Base-by-base conservation (phyloP, 2,888 invertebrate genomes). In the Schrankia costaestrigalis region DNA sequence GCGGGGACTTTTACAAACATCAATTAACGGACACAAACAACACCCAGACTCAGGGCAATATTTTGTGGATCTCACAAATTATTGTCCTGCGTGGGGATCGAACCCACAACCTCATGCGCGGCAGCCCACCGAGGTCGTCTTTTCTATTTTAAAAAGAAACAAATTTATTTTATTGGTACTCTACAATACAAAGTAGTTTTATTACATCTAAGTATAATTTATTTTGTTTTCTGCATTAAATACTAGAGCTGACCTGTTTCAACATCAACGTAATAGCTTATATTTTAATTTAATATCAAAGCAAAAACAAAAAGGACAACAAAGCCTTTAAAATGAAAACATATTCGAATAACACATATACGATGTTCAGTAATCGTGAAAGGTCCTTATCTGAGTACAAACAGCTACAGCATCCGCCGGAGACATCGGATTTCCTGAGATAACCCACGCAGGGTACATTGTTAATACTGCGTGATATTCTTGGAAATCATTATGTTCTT, bases 381-480 rank as follows among this genome's bases (percentile, higher is more conserved):
- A 55, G 46, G 46, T 33, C 45, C 48, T 62, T 65, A 65, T 65
- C 64, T 32, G 44, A 32, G 45, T 32, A 48, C 55, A 56, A 55
- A 61, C 61, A 56, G 48, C 46, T 47, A 50, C 41, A 38, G 57
- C 53, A 55, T 66, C 69, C 67, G 56, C 33, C 46, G 63, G 63
- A 62, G 53, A 65, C 59, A 62, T 57, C 56, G 65, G 67, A 58
- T 63, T 56, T 67, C 66, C 69, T 50, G 57, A 64, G 69, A 69
- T 69, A 69, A 61, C 51, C 58, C 53, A 31, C 38, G 35, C 46
- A 13, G 37, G 32, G 39, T 37, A 49, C 50, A 50, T 42, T 41
- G 36, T 46, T 46, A 51, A 56, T n/a, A n/a, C n/a, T n/a, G n/a
- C n/a, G n/a, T n/a, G n/a, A n/a, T 54, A 51, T 41, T 33, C 37